phyloP scores from a whole-genome alignment of 2,113 vertebrate genomes.

The Bothrops jararaca region DNA sequence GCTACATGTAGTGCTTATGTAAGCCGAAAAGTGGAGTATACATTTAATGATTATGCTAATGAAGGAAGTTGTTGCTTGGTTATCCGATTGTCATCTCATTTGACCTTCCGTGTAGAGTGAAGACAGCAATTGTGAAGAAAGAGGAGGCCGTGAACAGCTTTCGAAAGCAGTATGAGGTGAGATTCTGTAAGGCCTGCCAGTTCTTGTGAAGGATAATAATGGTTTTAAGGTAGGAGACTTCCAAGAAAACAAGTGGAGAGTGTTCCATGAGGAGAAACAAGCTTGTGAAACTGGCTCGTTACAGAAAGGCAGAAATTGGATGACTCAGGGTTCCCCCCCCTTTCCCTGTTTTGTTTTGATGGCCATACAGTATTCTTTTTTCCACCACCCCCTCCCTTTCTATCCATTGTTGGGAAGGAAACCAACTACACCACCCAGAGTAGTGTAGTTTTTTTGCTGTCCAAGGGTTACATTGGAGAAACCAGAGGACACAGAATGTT shows the following conservation, averaged over 20 bases:
- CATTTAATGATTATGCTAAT: background rate
- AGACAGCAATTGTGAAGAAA: slow-evolving; percentile 84
- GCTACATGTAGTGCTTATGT: background rate
- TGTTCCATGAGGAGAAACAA: background rate
- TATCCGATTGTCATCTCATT: background rate
- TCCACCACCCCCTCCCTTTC: too few relatives aligned
- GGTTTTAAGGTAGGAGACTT: background rate
- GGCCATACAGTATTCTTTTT: background rate
- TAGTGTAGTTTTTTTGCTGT: too few relatives aligned
- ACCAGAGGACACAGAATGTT: too few relatives aligned
- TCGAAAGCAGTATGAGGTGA: slow-evolving; percentile 85
- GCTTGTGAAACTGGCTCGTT: background rate
- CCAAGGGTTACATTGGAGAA: too few relatives aligned
- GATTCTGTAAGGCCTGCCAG: background rate
- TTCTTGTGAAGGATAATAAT: background rate
- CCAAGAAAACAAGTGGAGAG: background rate
- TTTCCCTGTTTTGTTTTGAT: background rate
- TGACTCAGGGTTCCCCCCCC: background rate
- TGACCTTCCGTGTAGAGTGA: slow-evolving; percentile 75
- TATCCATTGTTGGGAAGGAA: too few relatives aligned
- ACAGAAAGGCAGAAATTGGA: background rate
- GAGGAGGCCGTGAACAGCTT: slow-evolving; percentile 83
- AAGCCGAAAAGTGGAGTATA: background rate
- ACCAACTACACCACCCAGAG: too few relatives aligned
- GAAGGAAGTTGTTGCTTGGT: background rate